These are phyloP conservation scores for Cnemophilus loriae DNA, from an alignment of 2,113 vertebrate species.

Conservation along the genomic window DNA sequence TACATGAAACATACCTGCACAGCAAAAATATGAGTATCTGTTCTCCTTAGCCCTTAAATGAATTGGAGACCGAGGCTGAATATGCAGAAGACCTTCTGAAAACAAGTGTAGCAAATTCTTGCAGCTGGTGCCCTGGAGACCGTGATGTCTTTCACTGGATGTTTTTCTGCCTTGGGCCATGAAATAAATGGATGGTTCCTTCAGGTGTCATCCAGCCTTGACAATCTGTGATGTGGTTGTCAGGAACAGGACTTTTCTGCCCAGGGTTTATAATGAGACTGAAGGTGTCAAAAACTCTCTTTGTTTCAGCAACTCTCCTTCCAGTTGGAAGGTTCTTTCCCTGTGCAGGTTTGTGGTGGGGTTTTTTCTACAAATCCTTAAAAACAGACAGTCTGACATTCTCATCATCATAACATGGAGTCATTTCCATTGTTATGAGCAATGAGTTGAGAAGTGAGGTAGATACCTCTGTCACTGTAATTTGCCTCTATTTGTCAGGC, in stretches of 20 bases:
- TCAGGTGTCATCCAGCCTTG: background rate
- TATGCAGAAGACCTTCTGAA: background rate
- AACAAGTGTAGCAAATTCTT: background rate
- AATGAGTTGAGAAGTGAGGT: background rate
- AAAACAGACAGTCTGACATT: background rate
- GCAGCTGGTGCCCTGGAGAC: background rate
- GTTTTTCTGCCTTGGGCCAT: background rate
- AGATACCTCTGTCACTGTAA: background rate
- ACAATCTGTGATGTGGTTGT: background rate
- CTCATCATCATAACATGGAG: background rate
- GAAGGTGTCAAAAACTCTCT: background rate
- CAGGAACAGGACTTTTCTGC: background rate
- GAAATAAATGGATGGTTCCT: background rate
- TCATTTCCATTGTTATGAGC: background rate
- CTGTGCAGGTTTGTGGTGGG: background rate
- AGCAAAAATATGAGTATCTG: background rate
- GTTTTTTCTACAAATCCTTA: background rate
- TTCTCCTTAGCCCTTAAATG: background rate
- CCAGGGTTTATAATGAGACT: background rate
- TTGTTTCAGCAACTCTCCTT: background rate
- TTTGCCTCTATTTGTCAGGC: background rate
- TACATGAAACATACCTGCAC: background rate
- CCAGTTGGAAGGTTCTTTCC: background rate
- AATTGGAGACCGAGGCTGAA: background rate
- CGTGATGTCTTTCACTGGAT: fast-evolving